These are phyloP conservation scores for Nyctibius grandis DNA, from an alignment of 2,797 vertebrate species.

Conservation along the genomic window DNA sequence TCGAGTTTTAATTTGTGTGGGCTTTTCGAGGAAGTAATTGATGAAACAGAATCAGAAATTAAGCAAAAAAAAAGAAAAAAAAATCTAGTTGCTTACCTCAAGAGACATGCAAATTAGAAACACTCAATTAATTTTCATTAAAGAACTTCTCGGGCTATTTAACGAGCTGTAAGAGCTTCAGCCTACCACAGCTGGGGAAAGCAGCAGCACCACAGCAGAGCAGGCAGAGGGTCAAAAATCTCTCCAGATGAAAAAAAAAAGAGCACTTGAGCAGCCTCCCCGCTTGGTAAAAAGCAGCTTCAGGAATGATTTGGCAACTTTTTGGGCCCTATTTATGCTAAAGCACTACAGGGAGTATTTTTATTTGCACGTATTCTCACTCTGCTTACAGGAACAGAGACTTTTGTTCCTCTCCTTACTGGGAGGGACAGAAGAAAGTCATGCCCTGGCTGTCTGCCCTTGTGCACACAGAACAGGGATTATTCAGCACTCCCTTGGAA, in stretches of 20 bases:
- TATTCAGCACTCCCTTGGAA: not conserved
- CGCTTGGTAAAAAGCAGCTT: not conserved
- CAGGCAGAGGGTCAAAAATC: not conserved
- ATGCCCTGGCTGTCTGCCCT: rapidly evolving
- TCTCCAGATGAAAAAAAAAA: not conserved
- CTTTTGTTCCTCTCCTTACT: not conserved
- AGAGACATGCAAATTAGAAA: not conserved
- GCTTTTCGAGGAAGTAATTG: not conserved
- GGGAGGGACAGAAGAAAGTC: not conserved
- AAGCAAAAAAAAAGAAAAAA: not conserved
- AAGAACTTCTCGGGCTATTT: not conserved
- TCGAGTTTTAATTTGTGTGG: not conserved
- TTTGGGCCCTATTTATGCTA: rapidly evolving
- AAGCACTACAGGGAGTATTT: not conserved
- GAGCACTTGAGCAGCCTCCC: not conserved
- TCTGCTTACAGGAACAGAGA: not conserved
- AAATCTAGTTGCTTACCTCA: not conserved
- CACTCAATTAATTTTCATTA: not conserved
- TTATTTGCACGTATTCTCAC: not conserved
- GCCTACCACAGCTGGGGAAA: rapidly evolving
- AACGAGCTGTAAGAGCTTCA: not conserved
- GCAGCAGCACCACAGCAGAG: not conserved
- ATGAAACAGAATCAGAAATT: not conserved
- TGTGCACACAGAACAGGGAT: not conserved
- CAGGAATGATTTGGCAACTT: not conserved